These are phyloP conservation scores for Cordylochernes scorpioides DNA, from an alignment of 2,888 invertebrate species.

Conservation along the genomic window DNA sequence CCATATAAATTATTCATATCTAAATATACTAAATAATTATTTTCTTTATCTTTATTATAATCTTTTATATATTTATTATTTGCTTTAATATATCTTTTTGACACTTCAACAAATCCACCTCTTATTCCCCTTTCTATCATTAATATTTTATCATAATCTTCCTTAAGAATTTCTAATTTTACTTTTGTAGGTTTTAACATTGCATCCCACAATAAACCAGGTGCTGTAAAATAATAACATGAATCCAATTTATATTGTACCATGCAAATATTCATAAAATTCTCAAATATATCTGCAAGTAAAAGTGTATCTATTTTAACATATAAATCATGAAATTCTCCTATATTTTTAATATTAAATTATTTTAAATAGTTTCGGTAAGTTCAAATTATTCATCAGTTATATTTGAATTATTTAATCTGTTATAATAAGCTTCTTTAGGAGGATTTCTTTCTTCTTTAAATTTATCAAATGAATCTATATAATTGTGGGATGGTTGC, in stretches of 20 bases:
- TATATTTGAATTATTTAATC: neutral
- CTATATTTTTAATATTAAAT: slow-evolving; percentile 13
- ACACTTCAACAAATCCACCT: slow-evolving; percentile 7
- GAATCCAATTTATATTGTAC: slow-evolving; percentile 16
- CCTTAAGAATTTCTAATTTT: slow-evolving; percentile 16
- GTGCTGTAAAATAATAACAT: slow-evolving; percentile 15
- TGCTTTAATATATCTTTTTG: slow-evolving; percentile 2
- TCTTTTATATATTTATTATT: too few species aligned
- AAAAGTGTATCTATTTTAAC: slow-evolving; percentile 16
- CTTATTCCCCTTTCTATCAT: slow-evolving; percentile 15
- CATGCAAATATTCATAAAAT: slow-evolving; percentile 16
- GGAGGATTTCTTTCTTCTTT: slow-evolving; percentile 14
- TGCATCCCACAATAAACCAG: slow-evolving; percentile 18
- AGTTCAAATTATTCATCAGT: slow-evolving; percentile 11
- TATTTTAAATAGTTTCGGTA: slow-evolving; percentile 14
- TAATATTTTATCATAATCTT: slow-evolving; percentile 16
- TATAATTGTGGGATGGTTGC: too few species aligned
- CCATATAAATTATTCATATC: slow-evolving; percentile 14
- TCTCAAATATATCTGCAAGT: slow-evolving; percentile 19
- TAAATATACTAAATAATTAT: neutral
- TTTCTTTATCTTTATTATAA: too few species aligned
- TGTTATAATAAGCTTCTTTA: neutral
- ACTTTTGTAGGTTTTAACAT: slow-evolving; percentile 16
- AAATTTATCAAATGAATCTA: slow-evolving; percentile 14
- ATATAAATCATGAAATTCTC: slow-evolving; percentile 15